These are phyloP conservation scores for Trachelipus rathkii DNA, from an alignment of 1,140 invertebrate genomes.

Conservation along the genomic window DNA sequence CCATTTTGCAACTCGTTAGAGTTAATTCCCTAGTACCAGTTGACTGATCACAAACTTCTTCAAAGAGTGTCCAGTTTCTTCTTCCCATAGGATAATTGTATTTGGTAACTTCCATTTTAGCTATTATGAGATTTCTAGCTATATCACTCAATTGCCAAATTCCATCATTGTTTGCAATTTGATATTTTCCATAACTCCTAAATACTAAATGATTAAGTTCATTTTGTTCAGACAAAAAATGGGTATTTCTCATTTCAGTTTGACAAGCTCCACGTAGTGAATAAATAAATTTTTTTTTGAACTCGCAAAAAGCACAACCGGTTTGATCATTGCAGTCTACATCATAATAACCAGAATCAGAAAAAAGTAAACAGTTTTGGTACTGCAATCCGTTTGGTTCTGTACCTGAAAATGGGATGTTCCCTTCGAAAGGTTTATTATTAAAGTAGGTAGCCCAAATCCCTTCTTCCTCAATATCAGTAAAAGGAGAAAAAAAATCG, in stretches of 20 bases:
- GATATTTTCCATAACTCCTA: constrained; percentile 12
- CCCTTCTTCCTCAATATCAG: constrained; percentile 6
- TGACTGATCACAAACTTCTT: constrained; percentile 8
- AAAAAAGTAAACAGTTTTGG: constrained; percentile 24
- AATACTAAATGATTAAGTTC: not conserved
- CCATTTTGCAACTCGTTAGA: not conserved
- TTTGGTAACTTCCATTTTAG: not conserved
- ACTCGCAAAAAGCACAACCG: constrained; percentile 14
- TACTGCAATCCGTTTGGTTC: constrained; percentile 25
- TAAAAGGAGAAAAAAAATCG: constrained; percentile 16
- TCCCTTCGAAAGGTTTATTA: not conserved
- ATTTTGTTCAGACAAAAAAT: constrained; percentile 21
- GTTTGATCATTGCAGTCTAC: not conserved
- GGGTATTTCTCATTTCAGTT: not conserved
- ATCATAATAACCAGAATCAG: not conserved
- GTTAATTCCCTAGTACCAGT: constrained; percentile 6
- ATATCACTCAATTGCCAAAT: constrained; percentile 18
- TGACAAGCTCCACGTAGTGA: constrained; percentile 17
- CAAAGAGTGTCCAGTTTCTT: constrained; percentile 2
- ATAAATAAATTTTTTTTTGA: constrained; percentile 1
- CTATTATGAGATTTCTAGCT: not conserved
- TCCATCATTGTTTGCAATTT: constrained; percentile 4
- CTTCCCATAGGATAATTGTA: constrained; percentile 26
- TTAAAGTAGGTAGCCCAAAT: constrained; percentile 18
- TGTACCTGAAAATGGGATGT: not conserved